These are phyloP conservation scores for Platichthys stellatus DNA, from an alignment of 2,113 vertebrate genomes.

Conservation along the genomic window DNA sequence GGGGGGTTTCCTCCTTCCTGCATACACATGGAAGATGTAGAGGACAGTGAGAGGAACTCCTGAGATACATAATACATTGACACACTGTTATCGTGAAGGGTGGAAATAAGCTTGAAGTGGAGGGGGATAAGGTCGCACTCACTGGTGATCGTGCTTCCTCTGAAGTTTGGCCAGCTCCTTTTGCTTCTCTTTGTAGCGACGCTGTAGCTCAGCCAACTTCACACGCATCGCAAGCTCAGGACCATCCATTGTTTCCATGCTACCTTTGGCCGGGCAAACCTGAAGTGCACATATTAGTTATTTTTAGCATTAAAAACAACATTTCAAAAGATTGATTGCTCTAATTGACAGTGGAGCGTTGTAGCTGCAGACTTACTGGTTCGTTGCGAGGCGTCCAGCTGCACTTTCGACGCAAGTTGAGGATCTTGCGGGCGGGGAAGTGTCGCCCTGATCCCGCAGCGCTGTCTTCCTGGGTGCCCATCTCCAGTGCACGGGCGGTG, in stretches of 20 bases:
- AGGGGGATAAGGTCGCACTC: constrained; percentile 49
- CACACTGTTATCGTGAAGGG: neutral
- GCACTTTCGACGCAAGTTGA: constrained; percentile 90
- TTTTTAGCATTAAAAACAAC: constrained; percentile 19
- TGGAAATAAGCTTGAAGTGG: neutral
- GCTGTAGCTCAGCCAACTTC: constrained; percentile 91
- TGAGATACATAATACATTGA: neutral
- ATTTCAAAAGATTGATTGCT: neutral
- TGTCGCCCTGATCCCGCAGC: constrained; percentile 47
- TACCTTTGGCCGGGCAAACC: constrained; percentile 92
- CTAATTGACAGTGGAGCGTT: neutral
- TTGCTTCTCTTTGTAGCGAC: constrained; percentile 96
- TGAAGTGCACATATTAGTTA: constrained; percentile 57
- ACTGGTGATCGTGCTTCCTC: constrained; percentile 91
- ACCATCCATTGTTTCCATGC: constrained; percentile 91
- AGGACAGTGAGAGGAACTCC: neutral
- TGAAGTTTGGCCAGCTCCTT: constrained; percentile 93
- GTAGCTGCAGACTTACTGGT: constrained; percentile 82
- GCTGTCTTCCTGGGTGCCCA: constrained; percentile 67
- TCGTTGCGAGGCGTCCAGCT: constrained; percentile 94
- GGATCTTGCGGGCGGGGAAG: constrained; percentile 80
- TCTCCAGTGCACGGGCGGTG: constrained; percentile 89
- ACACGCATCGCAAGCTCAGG: constrained; percentile 93
- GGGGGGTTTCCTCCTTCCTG: constrained; percentile 93
- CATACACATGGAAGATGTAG: constrained; percentile 17